phyloP scores from a whole-genome alignment of 2,113 vertebrate species.

The Bubo blakistoni region DNA sequence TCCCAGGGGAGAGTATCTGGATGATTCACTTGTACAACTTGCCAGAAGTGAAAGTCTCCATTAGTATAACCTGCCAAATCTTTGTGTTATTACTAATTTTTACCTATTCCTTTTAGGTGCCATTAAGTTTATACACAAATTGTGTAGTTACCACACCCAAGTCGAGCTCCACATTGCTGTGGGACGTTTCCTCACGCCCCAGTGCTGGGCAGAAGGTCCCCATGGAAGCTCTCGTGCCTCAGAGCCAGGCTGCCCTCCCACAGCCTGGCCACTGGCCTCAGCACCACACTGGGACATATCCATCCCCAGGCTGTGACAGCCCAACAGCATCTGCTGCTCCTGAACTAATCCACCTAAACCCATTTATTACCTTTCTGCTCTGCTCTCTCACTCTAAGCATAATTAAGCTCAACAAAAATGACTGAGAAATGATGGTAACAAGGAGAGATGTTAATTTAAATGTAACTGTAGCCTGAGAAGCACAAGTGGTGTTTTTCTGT shows the following conservation, averaged over 20 bases:
- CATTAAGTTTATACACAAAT: not conserved
- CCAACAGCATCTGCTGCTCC: not conserved
- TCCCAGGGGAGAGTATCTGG: not conserved
- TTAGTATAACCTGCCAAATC: not conserved
- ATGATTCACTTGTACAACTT: not conserved
- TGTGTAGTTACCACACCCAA: not conserved
- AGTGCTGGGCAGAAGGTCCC: not conserved
- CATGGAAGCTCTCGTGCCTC: accelerated
- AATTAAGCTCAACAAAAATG: not conserved
- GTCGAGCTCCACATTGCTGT: not conserved
- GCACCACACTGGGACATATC: accelerated
- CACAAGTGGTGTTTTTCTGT: not conserved
- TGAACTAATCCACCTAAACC: not conserved
- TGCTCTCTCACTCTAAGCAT: not conserved
- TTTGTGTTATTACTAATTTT: not conserved
- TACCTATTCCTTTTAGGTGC: not conserved
- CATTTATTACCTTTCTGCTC: not conserved
- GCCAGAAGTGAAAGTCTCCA: not conserved
- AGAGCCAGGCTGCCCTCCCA: no score
- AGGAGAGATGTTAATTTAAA: not conserved
- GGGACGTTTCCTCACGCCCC: not conserved
- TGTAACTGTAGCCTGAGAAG: not conserved
- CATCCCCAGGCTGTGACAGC: not conserved
- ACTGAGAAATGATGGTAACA: not conserved
- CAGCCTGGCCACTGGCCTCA: not conserved